phyloP scores from a whole-genome alignment of 1,140 invertebrate genomes.

The Harpegnathos saltator region DNA sequence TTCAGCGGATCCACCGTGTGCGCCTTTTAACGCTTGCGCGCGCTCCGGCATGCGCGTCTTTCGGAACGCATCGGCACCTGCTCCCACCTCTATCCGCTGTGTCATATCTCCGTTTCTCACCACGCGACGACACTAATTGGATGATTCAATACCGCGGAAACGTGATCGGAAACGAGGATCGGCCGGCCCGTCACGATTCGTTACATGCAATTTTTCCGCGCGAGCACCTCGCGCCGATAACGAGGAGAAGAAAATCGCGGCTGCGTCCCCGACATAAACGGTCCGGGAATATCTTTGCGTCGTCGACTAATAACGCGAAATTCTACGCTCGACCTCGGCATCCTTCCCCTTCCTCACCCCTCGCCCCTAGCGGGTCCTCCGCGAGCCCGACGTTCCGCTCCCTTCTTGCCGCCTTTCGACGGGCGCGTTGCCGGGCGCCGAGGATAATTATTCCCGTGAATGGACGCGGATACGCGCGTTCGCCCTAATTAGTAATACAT shows the following conservation, averaged over 20 bases:
- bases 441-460: conserved; percentile 24
- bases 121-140: conserved; percentile 74
- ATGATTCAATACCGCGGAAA: conserved; percentile 81
- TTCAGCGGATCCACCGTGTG: conserved; percentile 42
- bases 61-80: conserved; percentile 58
- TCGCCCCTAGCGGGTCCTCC: no score
- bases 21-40: conserved; percentile 9
- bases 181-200: conserved; percentile 72
- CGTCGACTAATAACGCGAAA: conserved; percentile 65
- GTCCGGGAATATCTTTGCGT: conserved; percentile 49
- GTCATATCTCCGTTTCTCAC: conserved; percentile 75
- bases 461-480: conserved; percentile 7
- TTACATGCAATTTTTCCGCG: conserved; percentile 75
- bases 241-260: conserved; percentile 65
- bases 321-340: conserved; percentile 35
- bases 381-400: no score
- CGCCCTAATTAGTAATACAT: conserved; percentile 4
- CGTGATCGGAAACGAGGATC: conserved; percentile 81
- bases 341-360: not conserved
- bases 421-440: no score
- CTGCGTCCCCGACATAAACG: conserved; percentile 55
- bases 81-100: conserved; percentile 66
- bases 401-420: no score
- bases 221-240: conserved; percentile 65
- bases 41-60: conserved; percentile 48